Base-by-base conservation (phyloP, 2,888 invertebrate genomes). In the Odontomyia ornata region DNA sequence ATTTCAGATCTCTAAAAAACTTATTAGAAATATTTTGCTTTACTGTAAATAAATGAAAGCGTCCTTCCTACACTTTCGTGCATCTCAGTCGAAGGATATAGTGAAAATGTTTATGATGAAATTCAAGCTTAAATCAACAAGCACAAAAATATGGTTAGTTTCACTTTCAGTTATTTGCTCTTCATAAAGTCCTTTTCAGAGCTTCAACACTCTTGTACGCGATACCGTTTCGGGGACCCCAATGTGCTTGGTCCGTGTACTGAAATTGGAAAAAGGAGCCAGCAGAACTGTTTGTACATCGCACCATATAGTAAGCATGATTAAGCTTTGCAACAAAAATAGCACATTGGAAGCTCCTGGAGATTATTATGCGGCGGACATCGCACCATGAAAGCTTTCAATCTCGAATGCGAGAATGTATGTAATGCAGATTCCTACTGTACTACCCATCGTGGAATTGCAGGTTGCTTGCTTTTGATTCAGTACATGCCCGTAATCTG, bases 241-340 rank as follows among this genome's bases (percentile, higher is more conserved):
- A 36, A 3, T 9, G 9, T 9, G 9, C 36, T 36, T 5, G 28
- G 15, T 28, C 64, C 7, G 13, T n/a, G 15, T 18, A 27, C 52
- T 23, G 46, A 43, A 47, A n/a, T 13, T 43, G 67, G 18, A 1
- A 27, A 28, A 21, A 72, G 56, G 52, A 52, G 13, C 7, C 18
- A 18, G 30, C 15, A 3, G 2, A 28, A 15, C 30, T 9, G 64
- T 30, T 13, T 18, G 64, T 64, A 60, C 46, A 11, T 21, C 71
- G 71, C 27, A 47, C 71, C 25, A 4, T 36, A 21, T 36, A 73
- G 69, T 30, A 73, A 36, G 60, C 73, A 43, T 27, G 36, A n/a
- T 18, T 23, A 23, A 73, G 73, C 73, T 73, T 73, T 73, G 28
- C 57, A 73, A 60, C 57, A 73, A 73, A 73, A 73, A 73, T 73